Evolutionary conservation across 2,113 vertebrate species (phyloP), one percentile per base, ranked within the genome.

Genomic region (Sorex fumeus): DNA sequence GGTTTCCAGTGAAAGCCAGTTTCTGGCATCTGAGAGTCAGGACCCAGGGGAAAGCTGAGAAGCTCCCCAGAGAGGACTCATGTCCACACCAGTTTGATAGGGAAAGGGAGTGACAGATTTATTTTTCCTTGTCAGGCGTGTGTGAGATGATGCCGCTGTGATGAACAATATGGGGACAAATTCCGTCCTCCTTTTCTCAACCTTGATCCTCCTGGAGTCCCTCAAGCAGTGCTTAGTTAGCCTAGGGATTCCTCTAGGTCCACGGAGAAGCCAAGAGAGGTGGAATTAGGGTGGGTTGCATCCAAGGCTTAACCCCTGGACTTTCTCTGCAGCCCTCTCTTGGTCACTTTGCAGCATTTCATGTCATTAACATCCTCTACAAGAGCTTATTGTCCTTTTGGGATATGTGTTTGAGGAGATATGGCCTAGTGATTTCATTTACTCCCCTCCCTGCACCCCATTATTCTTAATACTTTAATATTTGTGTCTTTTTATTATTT

Each of bases 21-120:
- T 69, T 95, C 36, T 18, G 47, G 28, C 15, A 30, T 85, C 79
- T 62, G 50, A 91, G 69, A 57, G 72, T 85, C 90, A 85, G 50
- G 21, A 43, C n/a, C 28, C 25, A 80, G 45, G 64, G 34, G 87
- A 19, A 53, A 79, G 28, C 57, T 15, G 50, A 66, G 27, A 72
- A 69, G 6, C 90, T 89, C 16, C 79, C 71, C 40, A 91, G 32
- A 76, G 74, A 25, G 40, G 57, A 71, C 60, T 90, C 30, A 90
- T 76, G 82, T 28, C 19, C 70, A 70, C 27, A 13, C 45, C n/a
- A 40, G 45, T 27, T 53, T 32, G 88, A 16, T 80, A 74, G 30
- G 70, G 40, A 27, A 66, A 70, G 86, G 53, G 28, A 62, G 32
- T 74, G 64, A 47, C 8, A 16, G 30, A 91, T 70, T 64, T 89